Conservation (phyloP, 2,888 invertebrate species). For the Camponotus fellah region DNA sequence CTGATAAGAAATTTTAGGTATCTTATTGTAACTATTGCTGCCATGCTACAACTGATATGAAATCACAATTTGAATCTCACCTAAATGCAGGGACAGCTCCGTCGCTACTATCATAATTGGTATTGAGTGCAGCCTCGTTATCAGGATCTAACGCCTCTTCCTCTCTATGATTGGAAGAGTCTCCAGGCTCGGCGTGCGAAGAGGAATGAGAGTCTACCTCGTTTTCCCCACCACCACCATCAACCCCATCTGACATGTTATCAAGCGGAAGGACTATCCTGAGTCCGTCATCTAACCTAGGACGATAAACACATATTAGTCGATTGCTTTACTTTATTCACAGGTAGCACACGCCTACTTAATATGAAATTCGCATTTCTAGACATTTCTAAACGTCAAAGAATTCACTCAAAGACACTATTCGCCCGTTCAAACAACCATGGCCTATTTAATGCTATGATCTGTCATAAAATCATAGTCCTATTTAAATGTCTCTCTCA, state of each 20-base stretch:
- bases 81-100: constrained; percentile 86
- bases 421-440: background rate
- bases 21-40: background rate
- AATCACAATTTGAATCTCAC: constrained; percentile 63
- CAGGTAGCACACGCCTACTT: background rate
- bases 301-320: constrained; percentile 25
- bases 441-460: background rate
- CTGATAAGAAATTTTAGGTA: no score
- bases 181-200: constrained; percentile 80
- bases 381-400: background rate
- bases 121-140: constrained; percentile 87
- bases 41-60: background rate
- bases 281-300: constrained; percentile 78
- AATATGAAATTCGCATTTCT: background rate
- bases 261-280: constrained; percentile 77
- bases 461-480: background rate
- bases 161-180: constrained; percentile 82
- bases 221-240: constrained; percentile 85
- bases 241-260: constrained; percentile 85
- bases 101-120: constrained; percentile 88
- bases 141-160: constrained; percentile 86
- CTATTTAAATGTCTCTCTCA: background rate
- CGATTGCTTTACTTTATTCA: background rate
- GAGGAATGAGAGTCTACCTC: constrained; percentile 85
- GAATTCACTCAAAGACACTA: background rate